Conservation (phyloP, 2,113 vertebrate genomes). For the Aptenodytes forsteri region DNA sequence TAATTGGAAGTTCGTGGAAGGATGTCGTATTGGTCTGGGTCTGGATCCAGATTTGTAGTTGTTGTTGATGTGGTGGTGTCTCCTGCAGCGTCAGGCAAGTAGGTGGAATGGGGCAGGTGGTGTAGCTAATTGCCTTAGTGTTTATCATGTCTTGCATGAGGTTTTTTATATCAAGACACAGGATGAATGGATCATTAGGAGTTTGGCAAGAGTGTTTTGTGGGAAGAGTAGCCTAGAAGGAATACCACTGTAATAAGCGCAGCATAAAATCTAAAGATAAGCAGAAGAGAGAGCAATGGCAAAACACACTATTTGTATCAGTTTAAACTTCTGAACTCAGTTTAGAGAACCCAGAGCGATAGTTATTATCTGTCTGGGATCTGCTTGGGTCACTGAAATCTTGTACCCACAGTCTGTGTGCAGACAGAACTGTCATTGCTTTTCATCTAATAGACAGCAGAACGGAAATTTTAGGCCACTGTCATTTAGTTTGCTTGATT, state of each 20-base stretch:
- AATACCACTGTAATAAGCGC: not conserved
- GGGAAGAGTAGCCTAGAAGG: not conserved
- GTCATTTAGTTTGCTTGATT: not conserved
- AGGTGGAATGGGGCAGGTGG: not conserved
- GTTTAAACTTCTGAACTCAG: conserved; percentile 29
- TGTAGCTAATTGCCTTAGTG: not conserved
- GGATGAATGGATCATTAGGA: not conserved
- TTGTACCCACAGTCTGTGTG: not conserved
- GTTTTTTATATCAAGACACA: conserved; percentile 4
- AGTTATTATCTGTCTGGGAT: conserved; percentile 12
- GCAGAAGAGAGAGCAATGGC: not conserved
- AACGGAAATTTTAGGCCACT: not conserved
- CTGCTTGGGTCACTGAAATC: not conserved
- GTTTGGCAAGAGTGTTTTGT: not conserved
- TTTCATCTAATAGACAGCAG: not conserved
- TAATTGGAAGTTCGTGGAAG: not conserved
- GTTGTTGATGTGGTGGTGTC: not conserved
- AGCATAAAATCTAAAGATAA: conserved; percentile 13
- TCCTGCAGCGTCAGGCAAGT: not conserved
- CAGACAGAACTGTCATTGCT: not conserved
- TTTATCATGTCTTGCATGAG: not conserved
- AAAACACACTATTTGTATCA: not conserved
- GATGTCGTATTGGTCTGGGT: not conserved
- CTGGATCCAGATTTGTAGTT: not conserved
- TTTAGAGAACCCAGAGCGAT: not conserved